Evolutionary conservation across 2,888 invertebrate genomes (phyloP).

Genomic region (Nasonia oneida): DNA sequence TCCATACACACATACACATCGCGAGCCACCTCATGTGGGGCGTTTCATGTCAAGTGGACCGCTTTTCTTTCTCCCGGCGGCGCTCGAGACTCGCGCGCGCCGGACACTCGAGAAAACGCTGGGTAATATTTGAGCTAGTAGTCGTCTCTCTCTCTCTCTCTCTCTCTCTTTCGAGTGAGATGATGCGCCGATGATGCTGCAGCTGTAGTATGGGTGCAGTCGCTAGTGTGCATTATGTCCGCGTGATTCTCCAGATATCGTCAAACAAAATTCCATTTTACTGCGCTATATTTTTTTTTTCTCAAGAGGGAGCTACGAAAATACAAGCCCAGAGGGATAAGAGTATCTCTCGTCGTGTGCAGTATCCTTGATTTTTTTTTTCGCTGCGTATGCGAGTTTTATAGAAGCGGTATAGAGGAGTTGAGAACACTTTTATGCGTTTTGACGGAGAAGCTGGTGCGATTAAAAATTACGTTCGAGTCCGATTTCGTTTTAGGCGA

Average conservation of each 20-base stretch:
- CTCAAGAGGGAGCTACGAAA: background rate
- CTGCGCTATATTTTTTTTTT: slow-evolving; percentile 39
- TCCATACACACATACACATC: too few species aligned
- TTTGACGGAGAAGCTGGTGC: background rate
- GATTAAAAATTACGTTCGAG: background rate
- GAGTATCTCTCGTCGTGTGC: too few species aligned
- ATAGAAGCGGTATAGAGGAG: too few species aligned
- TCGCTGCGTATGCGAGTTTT: background rate
- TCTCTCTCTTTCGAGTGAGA: background rate
- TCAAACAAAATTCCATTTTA: slow-evolving; percentile 52
- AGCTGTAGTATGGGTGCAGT: background rate
- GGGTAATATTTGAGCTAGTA: slow-evolving; percentile 56
- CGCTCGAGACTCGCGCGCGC: background rate
- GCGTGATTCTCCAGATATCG: slow-evolving; percentile 22
- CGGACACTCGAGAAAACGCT: slow-evolving; percentile 54
- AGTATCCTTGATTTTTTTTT: background rate
- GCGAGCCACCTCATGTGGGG: slow-evolving; percentile 38
- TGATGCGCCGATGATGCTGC: background rate
- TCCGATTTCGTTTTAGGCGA: background rate
- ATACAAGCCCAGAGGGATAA: background rate
- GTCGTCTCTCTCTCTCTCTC: too few species aligned
- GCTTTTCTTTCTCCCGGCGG: slow-evolving; percentile 34
- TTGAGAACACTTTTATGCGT: background rate
- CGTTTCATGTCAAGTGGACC: slow-evolving; percentile 56
- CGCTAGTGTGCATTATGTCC: slow-evolving; percentile 9